Base-by-base conservation (phyloP, 2,888 invertebrate genomes). In the Iphiclides podalirius region DNA sequence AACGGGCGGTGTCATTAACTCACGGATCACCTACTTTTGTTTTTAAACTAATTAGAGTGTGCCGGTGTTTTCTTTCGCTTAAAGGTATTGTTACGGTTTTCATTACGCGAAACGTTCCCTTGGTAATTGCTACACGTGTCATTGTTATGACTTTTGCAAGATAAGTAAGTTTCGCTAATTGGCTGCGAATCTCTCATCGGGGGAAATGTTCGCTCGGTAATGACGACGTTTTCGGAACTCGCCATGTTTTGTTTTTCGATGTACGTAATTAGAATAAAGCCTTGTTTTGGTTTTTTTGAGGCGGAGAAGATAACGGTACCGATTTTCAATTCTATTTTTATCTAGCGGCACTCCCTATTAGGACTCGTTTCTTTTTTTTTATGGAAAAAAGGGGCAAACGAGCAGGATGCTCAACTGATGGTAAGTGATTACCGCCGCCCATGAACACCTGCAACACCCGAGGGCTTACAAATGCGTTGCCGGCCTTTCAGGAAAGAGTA, bases 1-100 rank as follows among this genome's bases (percentile, higher is more conserved):
- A 46, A 58, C 57, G 57, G 53, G 54, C 63, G 64, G 67, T 73
- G 73, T 74, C 76, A 72, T 72, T 57, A 52, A 60, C 64, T 59
- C 57, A 59, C 58, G 58, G 57, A 59, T 63, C 68, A 70, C 72
- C 66, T 34, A 67, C 67, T 72, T 76, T 78, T 77, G 75, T 81
- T 83, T 75, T 75, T 65, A 61, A 79, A 79, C 75, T 80, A 80
- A 85, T 82, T 79, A 77, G 71, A 76, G 69, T 67, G 70, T 54
- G 56, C 56, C 55, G 54, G 57, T 56, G 62, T 66, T 61, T 62
- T 64, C 63, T 70, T 67, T 67, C 58, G 54, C 53, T 59, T 44
- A 39, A 40, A 44, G 50, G 44, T 45, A 59, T 58, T 53, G 61
- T 55, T 58, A 68, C 67, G 64, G 64, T 53, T 57, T 63, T 59